Evolutionary conservation across 2,113 vertebrate species (phyloP), one percentile per base, ranked within the genome.

Genomic region (Ceyx cyanopectus): DNA sequence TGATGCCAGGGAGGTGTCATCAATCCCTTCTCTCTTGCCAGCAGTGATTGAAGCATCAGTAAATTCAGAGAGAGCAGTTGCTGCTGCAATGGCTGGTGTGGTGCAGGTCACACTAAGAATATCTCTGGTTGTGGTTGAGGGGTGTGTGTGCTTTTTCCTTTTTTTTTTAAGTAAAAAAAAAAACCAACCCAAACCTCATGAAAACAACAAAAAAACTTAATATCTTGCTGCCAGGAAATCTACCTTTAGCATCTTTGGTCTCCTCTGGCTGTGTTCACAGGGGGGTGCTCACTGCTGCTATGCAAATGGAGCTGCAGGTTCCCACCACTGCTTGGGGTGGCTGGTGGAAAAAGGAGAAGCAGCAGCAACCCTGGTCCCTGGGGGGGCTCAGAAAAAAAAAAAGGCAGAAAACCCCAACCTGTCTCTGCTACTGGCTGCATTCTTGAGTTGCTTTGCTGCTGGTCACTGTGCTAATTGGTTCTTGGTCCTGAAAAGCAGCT

Each of bases 221-320:
- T 22, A 41, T 8, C 50, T 41, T 18, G 6, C 75, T 75, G 69
- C 63, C 94, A 93, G 95, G 94, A 96, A 90, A 79, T 51, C 78
- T 93, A 18, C 76, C 91, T 77, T 77, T 68, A 56, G 86, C 48
- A 54, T 86, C 65, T 94, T 22, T 5, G 24, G 74, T 72, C 85
- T 61, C 26, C 67, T 58, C 26, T 43, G 51, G 46, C 48, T n/a
- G 1, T 0, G 9, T 83, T 94, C 87, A 70, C 70, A 72, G 7
- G 27, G 27, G 37, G 45, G 62, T 50, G 20, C 15, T 10, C 1
- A 37, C 30, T 13, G 60, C 83, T 10, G 7, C 68, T 94, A 95
- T 92, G 83, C 89, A 94, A 93, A 94, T 93, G 58, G 54, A 26
- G 20, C 37, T 48, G 48, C 80, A 93, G 78, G 83, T 95, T 94